These are phyloP conservation scores for Wiebesia pumilae DNA, from an alignment of 1,140 invertebrate species.

Conservation along the genomic window DNA sequence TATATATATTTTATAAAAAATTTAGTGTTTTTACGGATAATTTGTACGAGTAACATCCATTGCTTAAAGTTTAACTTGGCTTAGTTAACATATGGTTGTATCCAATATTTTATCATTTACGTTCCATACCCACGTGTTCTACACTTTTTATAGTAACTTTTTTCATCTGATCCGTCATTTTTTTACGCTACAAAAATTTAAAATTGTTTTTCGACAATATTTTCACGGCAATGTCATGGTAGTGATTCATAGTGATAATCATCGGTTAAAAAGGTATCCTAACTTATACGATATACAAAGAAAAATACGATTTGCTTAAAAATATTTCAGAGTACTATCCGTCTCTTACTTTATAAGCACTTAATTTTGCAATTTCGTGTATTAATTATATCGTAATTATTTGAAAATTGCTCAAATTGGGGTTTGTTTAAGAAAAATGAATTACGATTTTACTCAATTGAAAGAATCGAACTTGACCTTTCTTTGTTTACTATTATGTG, in stretches of 20 bases:
- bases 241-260: slow-evolving; percentile 1
- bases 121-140: not conserved
- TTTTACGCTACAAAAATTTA: slow-evolving; percentile 17
- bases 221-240: slow-evolving; percentile 36
- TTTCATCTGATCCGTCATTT: not conserved
- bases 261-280: slow-evolving; percentile 25
- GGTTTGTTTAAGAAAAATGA: not conserved
- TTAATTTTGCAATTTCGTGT: not conserved
- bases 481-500: not conserved
- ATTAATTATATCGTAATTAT: slow-evolving; percentile 16
- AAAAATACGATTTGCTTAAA: slow-evolving; percentile 42
- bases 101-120: not conserved
- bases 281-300: slow-evolving; percentile 18
- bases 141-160: slow-evolving; percentile 35
- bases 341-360: not conserved
- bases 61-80: slow-evolving; percentile 64
- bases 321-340: slow-evolving; percentile 24
- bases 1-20: slow-evolving; percentile 67
- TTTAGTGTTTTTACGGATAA: slow-evolving; percentile 63
- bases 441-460: not conserved
- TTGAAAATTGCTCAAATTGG: not conserved
- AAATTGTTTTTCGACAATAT: slow-evolving; percentile 10
- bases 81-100: slow-evolving; percentile 11
- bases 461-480: not conserved
- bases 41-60: slow-evolving; percentile 72